Evolutionary conservation across 2,888 invertebrate genomes (phyloP).

Genomic region (Epirrhoe tristata): DNA sequence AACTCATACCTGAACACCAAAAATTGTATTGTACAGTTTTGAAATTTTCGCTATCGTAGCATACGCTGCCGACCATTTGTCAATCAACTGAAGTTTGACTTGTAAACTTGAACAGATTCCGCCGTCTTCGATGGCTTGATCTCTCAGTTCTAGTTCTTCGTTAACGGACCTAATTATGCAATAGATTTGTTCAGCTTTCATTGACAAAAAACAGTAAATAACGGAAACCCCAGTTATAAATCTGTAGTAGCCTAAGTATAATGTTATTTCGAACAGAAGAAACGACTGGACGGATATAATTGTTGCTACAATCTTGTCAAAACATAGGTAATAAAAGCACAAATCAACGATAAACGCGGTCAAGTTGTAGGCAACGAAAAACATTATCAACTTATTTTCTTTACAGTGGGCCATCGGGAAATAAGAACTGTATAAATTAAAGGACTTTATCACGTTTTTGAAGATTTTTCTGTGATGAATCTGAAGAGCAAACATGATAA

Average conservation of each 20-base stretch:
- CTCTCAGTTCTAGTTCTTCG: slow-evolving; percentile 5
- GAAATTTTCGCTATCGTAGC: slow-evolving; percentile 15
- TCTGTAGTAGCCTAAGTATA: slow-evolving; percentile 2
- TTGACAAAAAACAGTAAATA: slow-evolving; percentile 18
- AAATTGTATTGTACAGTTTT: slow-evolving; percentile 21
- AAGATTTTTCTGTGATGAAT: background rate
- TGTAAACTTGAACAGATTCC: background rate
- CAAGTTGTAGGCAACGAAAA: background rate
- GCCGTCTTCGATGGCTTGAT: background rate
- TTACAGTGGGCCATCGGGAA: background rate
- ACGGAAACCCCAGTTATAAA: slow-evolving; percentile 5
- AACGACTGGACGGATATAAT: background rate
- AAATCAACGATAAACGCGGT: background rate
- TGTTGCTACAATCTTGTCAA: background rate
- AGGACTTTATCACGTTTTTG: background rate
- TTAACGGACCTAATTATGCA: slow-evolving; percentile 25
- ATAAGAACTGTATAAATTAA: background rate
- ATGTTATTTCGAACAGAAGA: background rate
- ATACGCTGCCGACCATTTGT: slow-evolving; percentile 30
- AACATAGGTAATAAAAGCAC: background rate
- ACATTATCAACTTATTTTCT: background rate
- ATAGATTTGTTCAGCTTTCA: slow-evolving; percentile 11
- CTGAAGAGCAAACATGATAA: background rate
- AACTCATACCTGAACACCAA: slow-evolving; percentile 23
- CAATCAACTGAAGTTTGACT: slow-evolving; percentile 11